phyloP scores from a whole-genome alignment of 2,113 vertebrate species.

The Arothron firmamentum region DNA sequence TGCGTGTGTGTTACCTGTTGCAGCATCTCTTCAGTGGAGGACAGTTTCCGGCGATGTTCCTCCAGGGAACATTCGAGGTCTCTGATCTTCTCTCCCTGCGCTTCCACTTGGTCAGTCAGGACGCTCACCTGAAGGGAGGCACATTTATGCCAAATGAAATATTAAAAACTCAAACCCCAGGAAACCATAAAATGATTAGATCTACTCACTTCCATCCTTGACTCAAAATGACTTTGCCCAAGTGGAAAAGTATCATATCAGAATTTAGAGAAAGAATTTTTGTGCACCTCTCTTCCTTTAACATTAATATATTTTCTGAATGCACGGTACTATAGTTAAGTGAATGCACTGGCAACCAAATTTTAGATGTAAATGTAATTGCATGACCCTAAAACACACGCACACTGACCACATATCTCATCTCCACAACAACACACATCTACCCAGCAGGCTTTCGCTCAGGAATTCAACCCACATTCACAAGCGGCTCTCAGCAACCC shows the following conservation, averaged over 20 bases:
- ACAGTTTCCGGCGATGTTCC: constrained; percentile 89
- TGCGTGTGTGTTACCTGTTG: constrained; percentile 85
- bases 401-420: constrained; percentile 7
- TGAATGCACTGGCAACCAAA: no score
- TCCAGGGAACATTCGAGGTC: constrained; percentile 92
- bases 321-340: no score
- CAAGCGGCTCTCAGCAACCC: constrained; percentile 16
- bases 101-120: constrained; percentile 97
- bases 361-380: neutral
- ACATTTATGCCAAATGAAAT: constrained; percentile 25
- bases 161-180: neutral
- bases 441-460: constrained; percentile 31
- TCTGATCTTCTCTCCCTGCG: constrained; percentile 96
- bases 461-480: constrained; percentile 43
- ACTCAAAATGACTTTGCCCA: no score
- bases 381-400: neutral
- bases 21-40: constrained; percentile 96
- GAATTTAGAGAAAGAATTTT: no score
- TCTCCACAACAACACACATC: constrained; percentile 9
- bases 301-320: no score
- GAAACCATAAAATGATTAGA: no score
- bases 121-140: constrained; percentile 86
- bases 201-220: no score
- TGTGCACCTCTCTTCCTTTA: no score
- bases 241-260: no score